phyloP scores from a whole-genome alignment of 2,797 vertebrate genomes.

The Crocodylus rhombifer region DNA sequence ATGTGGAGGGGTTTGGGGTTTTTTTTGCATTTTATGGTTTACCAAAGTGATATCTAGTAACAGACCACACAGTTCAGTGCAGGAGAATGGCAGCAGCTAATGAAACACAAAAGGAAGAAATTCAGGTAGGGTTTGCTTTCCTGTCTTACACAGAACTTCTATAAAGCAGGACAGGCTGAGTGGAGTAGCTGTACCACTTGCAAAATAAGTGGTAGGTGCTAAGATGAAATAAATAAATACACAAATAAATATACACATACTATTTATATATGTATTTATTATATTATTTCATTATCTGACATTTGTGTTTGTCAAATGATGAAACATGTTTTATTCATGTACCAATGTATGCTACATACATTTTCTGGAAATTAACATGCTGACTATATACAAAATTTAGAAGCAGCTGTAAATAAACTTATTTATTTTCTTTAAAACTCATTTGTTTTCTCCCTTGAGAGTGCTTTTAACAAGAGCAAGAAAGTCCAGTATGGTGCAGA shows the following conservation, averaged over 20 bases:
- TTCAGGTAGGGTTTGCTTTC: not conserved
- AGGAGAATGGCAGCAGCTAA: conserved; percentile 4
- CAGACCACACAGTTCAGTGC: conserved; percentile 37
- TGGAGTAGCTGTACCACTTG: not conserved
- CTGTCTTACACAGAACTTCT: not conserved
- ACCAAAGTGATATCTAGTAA: not conserved
- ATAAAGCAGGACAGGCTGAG: not conserved
- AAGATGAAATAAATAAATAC: not conserved
- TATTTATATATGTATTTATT: no score
- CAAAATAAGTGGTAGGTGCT: not conserved
- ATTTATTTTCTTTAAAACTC: not conserved
- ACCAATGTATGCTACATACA: not conserved
- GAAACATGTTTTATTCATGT: not conserved
- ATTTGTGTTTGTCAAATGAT: not conserved
- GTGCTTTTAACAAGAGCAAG: not conserved
- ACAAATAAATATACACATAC: no score
- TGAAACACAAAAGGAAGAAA: conserved; percentile 7
- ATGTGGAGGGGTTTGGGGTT: fast-evolving
- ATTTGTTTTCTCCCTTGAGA: not conserved
- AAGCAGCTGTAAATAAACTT: not conserved
- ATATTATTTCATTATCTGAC: not conserved
- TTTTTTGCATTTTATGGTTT: conserved; percentile 11
- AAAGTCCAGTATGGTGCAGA: not conserved
- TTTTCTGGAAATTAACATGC: not conserved
- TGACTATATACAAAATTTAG: not conserved